Base-by-base conservation (phyloP, 2,888 invertebrate genomes). In the Aphidoletes aphidimyza region DNA sequence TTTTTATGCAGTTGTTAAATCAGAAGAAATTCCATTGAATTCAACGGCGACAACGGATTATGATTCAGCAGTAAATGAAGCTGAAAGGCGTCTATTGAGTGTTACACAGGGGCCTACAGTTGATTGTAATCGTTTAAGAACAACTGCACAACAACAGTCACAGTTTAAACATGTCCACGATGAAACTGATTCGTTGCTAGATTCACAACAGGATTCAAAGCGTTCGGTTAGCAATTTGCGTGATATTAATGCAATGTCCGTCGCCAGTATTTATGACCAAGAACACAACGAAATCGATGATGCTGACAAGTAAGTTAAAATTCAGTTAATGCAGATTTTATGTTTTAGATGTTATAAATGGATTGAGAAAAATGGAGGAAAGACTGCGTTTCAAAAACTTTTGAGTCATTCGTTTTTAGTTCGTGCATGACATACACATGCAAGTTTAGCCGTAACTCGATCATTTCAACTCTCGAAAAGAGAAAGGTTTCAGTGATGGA, bases 191-290 rank as follows among this genome's bases (percentile, higher is more conserved):
- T 81, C 37, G n/a, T 5, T 14, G 19, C 14, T 34, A 17, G n/a
- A 37, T 37, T n/a, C 81, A 37, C 37, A 19, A 22, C 37, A 36
- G 37, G 37, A n/a, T n/a, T n/a, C 6, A n/a, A 5, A 11, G 34
- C 37, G 8, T 36, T 37, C 37, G 6, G n/a, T n/a, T 19, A 37
- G 37, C 22, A 81, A 81, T 81, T 37, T 81, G n/a, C 54, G 26
- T 0, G 86, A 86, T 14, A n/a, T 86, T 83, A 86, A 85, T 85
- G 85, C 86, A 6, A 86, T 86, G 85, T 87, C 87, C 17, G 86
- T 86, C 84, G 85, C 86, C 36, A 87, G 86, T 84, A 84, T 87
- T 47, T 86, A 85, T 47, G 86, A 86, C 49, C 84, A 85, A 17
- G 86, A 87, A 9, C 22, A 83, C 34, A 45, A 85, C 39, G 86